phyloP scores from a whole-genome alignment of 2,113 vertebrate species.

The Syrrhaptes paradoxus region DNA sequence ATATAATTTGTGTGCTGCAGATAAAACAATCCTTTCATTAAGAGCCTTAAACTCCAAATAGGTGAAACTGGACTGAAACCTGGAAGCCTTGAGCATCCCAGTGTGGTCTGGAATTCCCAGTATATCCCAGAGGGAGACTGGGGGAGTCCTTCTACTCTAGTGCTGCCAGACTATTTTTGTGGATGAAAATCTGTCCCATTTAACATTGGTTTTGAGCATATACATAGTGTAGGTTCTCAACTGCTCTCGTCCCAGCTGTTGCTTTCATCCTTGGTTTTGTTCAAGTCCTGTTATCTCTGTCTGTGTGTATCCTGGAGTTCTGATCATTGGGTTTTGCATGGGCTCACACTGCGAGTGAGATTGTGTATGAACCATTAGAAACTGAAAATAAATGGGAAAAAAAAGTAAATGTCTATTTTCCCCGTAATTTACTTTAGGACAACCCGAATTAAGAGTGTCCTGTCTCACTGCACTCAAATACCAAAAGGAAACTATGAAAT shows the following conservation, averaged over 20 bases:
- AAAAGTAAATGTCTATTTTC: background rate
- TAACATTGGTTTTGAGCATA: background rate
- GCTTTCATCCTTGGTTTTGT: background rate
- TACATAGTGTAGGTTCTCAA: background rate
- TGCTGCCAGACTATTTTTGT: background rate
- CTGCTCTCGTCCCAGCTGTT: background rate
- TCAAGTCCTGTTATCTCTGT: background rate
- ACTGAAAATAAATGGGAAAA: background rate
- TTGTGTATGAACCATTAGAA: background rate
- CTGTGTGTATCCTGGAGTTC: background rate
- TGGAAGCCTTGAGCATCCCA: background rate
- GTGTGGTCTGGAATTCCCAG: background rate
- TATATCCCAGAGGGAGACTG: background rate
- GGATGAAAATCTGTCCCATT: background rate
- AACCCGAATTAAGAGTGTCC: background rate
- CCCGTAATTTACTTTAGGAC: background rate
- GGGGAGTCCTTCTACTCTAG: background rate
- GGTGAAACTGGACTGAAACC: background rate
- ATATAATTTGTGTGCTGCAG: background rate
- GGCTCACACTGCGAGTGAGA: background rate
- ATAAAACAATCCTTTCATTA: background rate
- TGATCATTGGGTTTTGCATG: rapidly evolving
- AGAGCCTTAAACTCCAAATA: background rate
- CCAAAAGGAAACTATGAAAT: background rate
- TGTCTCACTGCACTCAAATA: background rate